Evolutionary conservation across 1,140 invertebrate species (phyloP).

Genomic region (Rhizoglyphus robini): DNA sequence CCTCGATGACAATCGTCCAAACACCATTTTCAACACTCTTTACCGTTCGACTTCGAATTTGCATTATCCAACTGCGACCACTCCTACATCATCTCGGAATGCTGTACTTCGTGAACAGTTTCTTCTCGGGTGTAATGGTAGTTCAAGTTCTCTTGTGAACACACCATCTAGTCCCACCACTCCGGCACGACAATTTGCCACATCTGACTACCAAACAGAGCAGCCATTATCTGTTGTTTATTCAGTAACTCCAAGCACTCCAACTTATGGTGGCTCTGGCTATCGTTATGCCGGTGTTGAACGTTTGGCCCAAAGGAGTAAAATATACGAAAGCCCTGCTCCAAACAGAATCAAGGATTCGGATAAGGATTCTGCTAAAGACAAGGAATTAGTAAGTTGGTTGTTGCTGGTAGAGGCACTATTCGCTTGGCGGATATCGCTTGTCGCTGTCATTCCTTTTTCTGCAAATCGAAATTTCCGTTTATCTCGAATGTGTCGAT

Average conservation of each 20-base stretch:
- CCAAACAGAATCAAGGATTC: no score
- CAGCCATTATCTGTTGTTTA: not conserved
- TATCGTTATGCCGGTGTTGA: conserved; percentile 50
- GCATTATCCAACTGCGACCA: not conserved
- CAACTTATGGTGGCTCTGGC: not conserved
- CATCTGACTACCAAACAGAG: not conserved
- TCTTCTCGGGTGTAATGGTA: not conserved
- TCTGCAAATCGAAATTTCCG: no score
- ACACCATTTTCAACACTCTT: not conserved
- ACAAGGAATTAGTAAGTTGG: no score
- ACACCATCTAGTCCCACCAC: not conserved
- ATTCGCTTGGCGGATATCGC: not conserved
- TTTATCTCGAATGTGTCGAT: no score
- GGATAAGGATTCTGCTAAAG: no score
- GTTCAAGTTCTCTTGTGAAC: not conserved
- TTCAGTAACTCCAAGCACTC: not conserved
- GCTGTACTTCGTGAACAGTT: conserved; percentile 11
- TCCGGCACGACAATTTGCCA: not conserved
- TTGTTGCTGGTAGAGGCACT: no score
- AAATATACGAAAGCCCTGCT: conserved; percentile 36
- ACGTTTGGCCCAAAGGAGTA: conserved; percentile 50
- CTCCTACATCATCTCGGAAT: not conserved
- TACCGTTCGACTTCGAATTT: not conserved
- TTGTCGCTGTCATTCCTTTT: no score
- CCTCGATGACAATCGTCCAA: conserved; percentile 1